Conservation (phyloP, 2,113 vertebrate genomes). For the Thamnaconus septentrionalis region DNA sequence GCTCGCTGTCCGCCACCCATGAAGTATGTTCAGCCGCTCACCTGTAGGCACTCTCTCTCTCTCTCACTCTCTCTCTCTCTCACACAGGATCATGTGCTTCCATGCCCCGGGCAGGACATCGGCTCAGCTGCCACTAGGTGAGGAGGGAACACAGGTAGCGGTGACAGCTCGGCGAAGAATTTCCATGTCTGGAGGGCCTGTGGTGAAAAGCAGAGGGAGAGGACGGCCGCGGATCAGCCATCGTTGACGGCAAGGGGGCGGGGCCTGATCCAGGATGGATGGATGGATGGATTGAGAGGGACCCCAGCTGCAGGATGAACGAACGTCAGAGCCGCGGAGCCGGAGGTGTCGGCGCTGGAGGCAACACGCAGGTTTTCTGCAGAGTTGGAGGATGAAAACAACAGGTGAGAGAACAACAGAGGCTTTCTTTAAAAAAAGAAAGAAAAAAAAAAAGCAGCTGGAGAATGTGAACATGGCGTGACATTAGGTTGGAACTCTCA, state of each 20-base stretch:
- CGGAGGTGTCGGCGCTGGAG: too few species aligned
- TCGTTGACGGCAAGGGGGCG: too few species aligned
- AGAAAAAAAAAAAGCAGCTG: not conserved
- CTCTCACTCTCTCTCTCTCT: slow-evolving; percentile 15
- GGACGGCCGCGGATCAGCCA: too few species aligned
- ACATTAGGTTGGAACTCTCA: too few species aligned
- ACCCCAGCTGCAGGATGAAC: too few species aligned
- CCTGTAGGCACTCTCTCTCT: slow-evolving; percentile 24
- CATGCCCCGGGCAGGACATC: slow-evolving; percentile 59
- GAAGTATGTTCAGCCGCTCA: slow-evolving; percentile 33
- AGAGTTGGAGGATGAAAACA: too few species aligned
- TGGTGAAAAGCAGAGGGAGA: too few species aligned
- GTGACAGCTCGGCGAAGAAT: slow-evolving; percentile 71
- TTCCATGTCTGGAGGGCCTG: slow-evolving; percentile 42
- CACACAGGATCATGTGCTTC: slow-evolving; percentile 30
- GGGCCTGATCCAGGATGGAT: too few species aligned
- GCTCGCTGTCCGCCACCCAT: slow-evolving; percentile 33
- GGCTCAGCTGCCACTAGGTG: slow-evolving; percentile 68
- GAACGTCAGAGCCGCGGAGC: too few species aligned
- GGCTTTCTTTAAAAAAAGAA: not conserved
- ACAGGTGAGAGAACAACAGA: not conserved
- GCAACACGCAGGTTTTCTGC: too few species aligned
- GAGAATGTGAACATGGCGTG: too few species aligned
- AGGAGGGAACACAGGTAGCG: slow-evolving; percentile 57
- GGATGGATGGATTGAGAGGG: too few species aligned